A percentile compares a stretch with the other conserved stretches of the same genome.
Conservation (phyloP, 2,888 invertebrate genomes). For the Stegophylla sp. region DNA sequence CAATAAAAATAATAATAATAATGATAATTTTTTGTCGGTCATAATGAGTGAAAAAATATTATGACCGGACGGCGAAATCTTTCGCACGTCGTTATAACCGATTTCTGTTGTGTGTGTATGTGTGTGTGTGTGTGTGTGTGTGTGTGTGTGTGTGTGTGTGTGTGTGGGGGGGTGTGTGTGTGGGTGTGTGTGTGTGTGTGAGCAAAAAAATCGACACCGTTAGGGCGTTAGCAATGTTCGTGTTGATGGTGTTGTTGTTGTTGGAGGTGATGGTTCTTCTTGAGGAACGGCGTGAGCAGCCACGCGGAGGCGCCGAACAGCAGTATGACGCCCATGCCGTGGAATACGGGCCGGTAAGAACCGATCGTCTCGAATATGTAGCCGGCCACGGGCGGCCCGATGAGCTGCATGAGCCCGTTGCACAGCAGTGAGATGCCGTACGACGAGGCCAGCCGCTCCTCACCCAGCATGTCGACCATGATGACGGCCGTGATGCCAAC, state of each 20-base stretch:
- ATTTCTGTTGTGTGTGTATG: not conserved
- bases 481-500: conserved; percentile 86
- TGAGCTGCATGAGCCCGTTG: conserved; percentile 80
- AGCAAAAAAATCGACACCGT: not conserved
- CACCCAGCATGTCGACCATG: conserved; percentile 86
- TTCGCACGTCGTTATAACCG: no score
- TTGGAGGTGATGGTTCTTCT: conserved; percentile 36
- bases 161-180: not conserved
- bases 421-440: conserved; percentile 86
- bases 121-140: not conserved
- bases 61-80: no score
- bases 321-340: conserved; percentile 76
- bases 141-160: not conserved
- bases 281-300: conserved; percentile 74
- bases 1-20: no score
- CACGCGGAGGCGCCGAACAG: conserved; percentile 77
- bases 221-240: not conserved
- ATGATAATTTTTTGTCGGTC: no score
- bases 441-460: conserved; percentile 82
- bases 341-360: conserved; percentile 77
- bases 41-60: no score
- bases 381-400: conserved; percentile 86
- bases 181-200: not conserved
- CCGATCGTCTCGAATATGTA: conserved; percentile 72
- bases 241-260: conserved; percentile 4